These are phyloP conservation scores for Trichogramma pretiosum DNA, from an alignment of 1,140 invertebrate genomes.

Conservation along the genomic window DNA sequence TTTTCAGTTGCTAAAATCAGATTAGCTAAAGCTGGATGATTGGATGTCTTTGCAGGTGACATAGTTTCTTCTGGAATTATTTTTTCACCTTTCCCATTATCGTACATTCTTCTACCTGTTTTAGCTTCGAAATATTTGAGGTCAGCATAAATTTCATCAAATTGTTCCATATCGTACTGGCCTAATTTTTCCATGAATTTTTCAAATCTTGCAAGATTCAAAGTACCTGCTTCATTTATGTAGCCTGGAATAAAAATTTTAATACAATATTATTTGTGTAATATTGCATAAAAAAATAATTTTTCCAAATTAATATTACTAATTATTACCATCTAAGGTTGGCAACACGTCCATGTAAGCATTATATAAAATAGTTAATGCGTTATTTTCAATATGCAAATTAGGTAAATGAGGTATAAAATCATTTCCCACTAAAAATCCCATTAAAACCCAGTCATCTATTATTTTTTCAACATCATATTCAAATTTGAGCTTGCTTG, in stretches of 20 bases:
- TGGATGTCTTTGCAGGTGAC: constrained; percentile 19
- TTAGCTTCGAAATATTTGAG: constrained; percentile 78
- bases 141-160: constrained; percentile 76
- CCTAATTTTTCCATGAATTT: constrained; percentile 72
- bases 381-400: constrained; percentile 85
- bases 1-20: constrained; percentile 49
- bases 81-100: constrained; percentile 21
- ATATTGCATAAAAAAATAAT: neutral
- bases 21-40: constrained; percentile 40
- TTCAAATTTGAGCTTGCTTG: constrained; percentile 53
- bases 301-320: constrained; percentile 6
- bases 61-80: constrained; percentile 16
- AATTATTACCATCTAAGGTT: constrained; percentile 72
- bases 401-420: constrained; percentile 93
- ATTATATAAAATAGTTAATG: constrained; percentile 75
- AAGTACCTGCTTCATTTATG: constrained; percentile 79
- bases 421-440: constrained; percentile 94
- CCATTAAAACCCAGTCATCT: constrained; percentile 81
- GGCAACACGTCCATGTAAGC: constrained; percentile 83
- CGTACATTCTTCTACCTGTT: constrained; percentile 47
- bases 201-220: constrained; percentile 81
- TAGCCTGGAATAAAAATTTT: constrained; percentile 57
- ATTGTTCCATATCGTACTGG: constrained; percentile 74
- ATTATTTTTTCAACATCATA: constrained; percentile 76
- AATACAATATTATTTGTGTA: constrained; percentile 8